These are phyloP conservation scores for Pseudomugil gertrudae DNA, from an alignment of 2,797 vertebrate species.

Conservation along the genomic window DNA sequence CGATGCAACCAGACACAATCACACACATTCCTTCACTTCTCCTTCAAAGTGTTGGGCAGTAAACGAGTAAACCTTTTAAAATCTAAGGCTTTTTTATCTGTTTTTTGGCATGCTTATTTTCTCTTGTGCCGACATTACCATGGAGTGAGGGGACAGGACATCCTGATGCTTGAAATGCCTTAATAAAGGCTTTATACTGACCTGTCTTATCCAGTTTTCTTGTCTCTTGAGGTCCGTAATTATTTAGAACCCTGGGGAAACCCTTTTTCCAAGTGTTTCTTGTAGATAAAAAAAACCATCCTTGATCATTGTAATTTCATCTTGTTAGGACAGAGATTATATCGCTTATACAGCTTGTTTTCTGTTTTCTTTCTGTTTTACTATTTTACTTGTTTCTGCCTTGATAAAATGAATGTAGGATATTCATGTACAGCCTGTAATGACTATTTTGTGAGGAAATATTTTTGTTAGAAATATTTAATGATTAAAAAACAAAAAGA, in stretches of 20 bases:
- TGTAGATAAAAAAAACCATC: conserved; percentile 34
- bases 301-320: conserved; percentile 40
- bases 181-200: conserved; percentile 23
- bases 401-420: not conserved
- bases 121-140: conserved; percentile 1
- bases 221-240: conserved; percentile 24
- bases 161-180: conserved; percentile 16
- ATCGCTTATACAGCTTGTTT: not conserved
- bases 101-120: conserved; percentile 11
- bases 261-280: not conserved
- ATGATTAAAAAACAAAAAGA: too few species aligned
- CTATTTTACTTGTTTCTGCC: not conserved
- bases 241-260: conserved; percentile 21
- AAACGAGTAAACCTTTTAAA: conserved; percentile 25
- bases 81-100: not conserved
- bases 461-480: not conserved
- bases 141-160: conserved; percentile 20
- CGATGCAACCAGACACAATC: conserved; percentile 8
- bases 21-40: conserved; percentile 26
- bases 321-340: conserved; percentile 28
- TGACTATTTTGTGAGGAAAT: not conserved
- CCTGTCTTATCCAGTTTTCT: conserved; percentile 26
- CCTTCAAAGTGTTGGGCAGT: conserved; percentile 12
- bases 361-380: not conserved
- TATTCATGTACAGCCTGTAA: not conserved